Evolutionary conservation across 2,888 invertebrate species (phyloP).

Genomic region (Perizoma flavofasciatum): DNA sequence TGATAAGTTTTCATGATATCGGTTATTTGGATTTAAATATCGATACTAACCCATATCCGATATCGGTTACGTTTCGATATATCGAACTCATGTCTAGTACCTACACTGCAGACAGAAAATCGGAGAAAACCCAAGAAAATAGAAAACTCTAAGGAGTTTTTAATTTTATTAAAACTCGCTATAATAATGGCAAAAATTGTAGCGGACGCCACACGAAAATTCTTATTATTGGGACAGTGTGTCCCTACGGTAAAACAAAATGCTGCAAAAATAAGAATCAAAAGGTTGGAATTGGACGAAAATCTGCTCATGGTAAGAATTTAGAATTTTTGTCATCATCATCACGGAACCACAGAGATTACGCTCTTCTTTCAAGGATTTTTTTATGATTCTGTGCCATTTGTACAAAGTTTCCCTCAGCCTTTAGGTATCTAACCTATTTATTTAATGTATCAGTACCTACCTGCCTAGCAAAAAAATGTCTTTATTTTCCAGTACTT

Average conservation of each 20-base stretch:
- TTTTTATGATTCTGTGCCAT: neutral
- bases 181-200: constrained; percentile 65
- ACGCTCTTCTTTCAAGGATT: neutral
- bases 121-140: no score
- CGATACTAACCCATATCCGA: no score
- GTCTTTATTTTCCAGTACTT: constrained; percentile 87
- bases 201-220: constrained; percentile 74
- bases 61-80: no score
- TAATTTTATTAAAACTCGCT: no score
- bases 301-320: constrained; percentile 89
- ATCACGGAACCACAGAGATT: neutral
- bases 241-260: constrained; percentile 90
- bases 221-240: constrained; percentile 89
- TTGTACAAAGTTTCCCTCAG: neutral
- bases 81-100: no score
- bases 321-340: neutral
- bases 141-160: no score
- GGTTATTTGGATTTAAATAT: no score
- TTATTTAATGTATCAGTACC: neutral
- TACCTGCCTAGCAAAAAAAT: neutral
- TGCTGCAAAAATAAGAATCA: constrained; percentile 91
- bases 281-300: constrained; percentile 88
- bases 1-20: no score
- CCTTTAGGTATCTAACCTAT: no score
- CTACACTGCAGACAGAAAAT: no score